These are phyloP conservation scores for Ailurus styani DNA, from an alignment of 2,113 vertebrate genomes.

Conservation along the genomic window DNA sequence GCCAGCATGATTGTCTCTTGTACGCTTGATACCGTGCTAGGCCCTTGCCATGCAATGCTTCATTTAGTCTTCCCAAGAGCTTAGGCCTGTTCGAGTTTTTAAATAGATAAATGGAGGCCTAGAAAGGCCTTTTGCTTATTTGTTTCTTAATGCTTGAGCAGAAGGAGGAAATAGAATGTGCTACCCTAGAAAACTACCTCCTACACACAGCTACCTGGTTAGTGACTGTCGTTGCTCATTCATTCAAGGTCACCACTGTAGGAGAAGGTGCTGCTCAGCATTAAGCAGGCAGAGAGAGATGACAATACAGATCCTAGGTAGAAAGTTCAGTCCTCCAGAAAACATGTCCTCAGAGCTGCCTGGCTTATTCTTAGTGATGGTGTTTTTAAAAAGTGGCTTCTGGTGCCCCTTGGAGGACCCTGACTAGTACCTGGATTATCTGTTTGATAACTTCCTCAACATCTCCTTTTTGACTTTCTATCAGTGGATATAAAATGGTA, in stretches of 20 bases:
- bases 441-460: not conserved
- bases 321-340: not conserved
- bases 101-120: not conserved
- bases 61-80: not conserved
- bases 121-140: not conserved
- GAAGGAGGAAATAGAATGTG: not conserved
- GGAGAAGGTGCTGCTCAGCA: not conserved
- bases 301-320: not conserved
- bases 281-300: not conserved
- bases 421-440: not conserved
- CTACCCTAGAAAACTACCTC: not conserved
- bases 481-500: not conserved
- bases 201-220: not conserved
- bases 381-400: not conserved
- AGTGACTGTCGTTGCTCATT: not conserved
- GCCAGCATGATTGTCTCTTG: not conserved
- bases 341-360: not conserved
- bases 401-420: not conserved
- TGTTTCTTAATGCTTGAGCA: not conserved
- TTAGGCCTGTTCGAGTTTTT: not conserved
- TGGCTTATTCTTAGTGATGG: not conserved
- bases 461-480: not conserved
- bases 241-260: not conserved
- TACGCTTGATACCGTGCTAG: not conserved
- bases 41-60: not conserved